Base-by-base conservation (phyloP, 1,140 invertebrate species). In the Aphaenogaster rudis region DNA sequence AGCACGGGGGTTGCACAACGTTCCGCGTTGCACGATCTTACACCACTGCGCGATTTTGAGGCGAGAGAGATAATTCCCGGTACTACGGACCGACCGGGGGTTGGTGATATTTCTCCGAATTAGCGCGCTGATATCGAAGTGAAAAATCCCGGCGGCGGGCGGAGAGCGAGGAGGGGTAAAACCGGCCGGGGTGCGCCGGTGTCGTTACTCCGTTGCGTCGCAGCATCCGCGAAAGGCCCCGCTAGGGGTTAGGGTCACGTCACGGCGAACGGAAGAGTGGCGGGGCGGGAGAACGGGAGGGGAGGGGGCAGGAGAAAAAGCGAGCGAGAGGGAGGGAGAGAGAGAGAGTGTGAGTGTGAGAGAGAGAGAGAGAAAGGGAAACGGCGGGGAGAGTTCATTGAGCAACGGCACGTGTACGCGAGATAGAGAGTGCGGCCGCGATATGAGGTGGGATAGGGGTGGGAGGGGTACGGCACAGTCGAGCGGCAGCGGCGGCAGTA, bases 331-430 rank as follows among this genome's bases (percentile, higher is more conserved):
- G 45, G 45, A 54, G 77, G 7, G n/a, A 59, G 64, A 21, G 45
- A 7, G 63, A 15, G 45, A n/a, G 21, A 50, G 59, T 28, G 21
- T 9, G 42, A 28, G 42, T 33, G 17, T 33, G n/a, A 0, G 52
- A 66, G 69, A 0, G 69, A 45, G n/a, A 57, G 57, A 48, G 9
- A 59, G 52, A 61, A 72, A n/a, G 42, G 63, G 63, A 48, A 36
- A 11, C 50, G 36, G 66, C 15, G 76, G 77, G 71, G 67, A 82
- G 86, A 86, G 80, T 93, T 93, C 92, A 93, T 93, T 93, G 88
- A 93, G 89, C 88, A 93, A 91, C 74, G 92, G 91, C 93, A 93
- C 93, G 93, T 93, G 93, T 82, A 81, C 57, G 82, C 88, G 90
- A 69, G 66, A 86, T 87, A 71, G 86, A 88, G 69, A 61, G 82